Conservation (phyloP, 2,113 vertebrate genomes). For the Aramus guarauna region DNA sequence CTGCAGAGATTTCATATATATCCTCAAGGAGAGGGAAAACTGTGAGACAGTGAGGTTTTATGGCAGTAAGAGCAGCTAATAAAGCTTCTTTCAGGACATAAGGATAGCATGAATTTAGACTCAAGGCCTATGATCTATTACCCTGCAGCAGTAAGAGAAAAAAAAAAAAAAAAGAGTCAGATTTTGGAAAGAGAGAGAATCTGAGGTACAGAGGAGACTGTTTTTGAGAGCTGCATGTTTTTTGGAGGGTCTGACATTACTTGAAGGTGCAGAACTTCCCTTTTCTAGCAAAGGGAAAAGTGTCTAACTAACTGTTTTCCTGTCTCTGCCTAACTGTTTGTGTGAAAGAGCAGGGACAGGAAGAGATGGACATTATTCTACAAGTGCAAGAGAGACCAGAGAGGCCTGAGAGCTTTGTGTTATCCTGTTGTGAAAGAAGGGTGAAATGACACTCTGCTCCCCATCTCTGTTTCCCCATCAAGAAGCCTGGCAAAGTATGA, state of each 20-base stretch:
- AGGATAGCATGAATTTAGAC: neutral
- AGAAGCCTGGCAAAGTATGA: neutral
- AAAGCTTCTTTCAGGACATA: neutral
- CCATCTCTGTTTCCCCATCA: neutral
- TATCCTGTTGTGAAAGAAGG: neutral
- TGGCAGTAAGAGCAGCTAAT: neutral
- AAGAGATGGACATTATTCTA: neutral
- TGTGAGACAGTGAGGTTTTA: neutral
- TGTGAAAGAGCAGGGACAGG: neutral
- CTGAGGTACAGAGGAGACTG: neutral
- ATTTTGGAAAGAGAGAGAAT: neutral
- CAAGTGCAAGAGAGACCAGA: neutral
- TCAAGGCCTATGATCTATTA: neutral
- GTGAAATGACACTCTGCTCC: neutral
- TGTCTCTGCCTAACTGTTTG: neutral
- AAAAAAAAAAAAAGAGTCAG: neutral
- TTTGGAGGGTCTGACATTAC: neutral
- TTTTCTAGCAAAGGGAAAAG: neutral
- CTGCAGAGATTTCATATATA: neutral
- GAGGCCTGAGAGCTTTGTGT: neutral
- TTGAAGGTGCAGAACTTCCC: neutral
- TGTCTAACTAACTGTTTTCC: neutral
- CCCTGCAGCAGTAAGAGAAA: neutral
- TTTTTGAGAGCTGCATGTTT: neutral
- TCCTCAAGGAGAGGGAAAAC: neutral